A percentile compares a stretch with the other conserved stretches of the same genome.
These are phyloP conservation scores for Nycticryphes semicollaris DNA, from an alignment of 2,113 vertebrate genomes.

Conservation along the genomic window DNA sequence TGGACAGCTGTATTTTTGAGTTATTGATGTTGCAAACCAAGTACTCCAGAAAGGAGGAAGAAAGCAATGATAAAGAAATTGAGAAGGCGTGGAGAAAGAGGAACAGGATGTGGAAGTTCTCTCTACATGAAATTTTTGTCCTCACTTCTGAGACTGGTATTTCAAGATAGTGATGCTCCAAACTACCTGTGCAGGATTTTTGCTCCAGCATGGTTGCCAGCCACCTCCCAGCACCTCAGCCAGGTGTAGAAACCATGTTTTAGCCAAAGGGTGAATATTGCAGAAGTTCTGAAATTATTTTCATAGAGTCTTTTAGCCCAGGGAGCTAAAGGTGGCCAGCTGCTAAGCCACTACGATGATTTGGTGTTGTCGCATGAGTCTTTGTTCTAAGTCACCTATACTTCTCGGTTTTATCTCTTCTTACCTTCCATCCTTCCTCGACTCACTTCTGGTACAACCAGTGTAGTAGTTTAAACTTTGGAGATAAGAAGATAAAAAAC, in stretches of 20 bases:
- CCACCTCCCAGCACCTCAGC: background rate
- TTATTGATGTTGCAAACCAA: background rate
- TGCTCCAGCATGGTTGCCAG: background rate
- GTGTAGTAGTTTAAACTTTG: background rate
- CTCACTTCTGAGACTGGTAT: background rate
- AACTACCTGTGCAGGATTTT: background rate
- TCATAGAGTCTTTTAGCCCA: background rate
- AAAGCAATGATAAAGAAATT: background rate
- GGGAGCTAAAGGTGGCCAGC: background rate
- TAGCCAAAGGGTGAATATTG: background rate
- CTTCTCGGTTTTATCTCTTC: background rate
- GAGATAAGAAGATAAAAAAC: background rate
- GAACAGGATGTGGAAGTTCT: background rate
- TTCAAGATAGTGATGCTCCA: background rate
- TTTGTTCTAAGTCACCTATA: background rate
- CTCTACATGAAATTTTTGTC: background rate
- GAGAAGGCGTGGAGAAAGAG: background rate
- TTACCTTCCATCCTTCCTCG: background rate
- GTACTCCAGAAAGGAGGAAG: background rate
- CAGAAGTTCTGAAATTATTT: background rate
- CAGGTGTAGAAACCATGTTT: background rate
- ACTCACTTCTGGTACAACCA: background rate
- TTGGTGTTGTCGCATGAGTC: background rate
- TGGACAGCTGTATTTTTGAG: slow-evolving; percentile 2
- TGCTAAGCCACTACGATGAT: background rate